Conservation (phyloP, 2,797 vertebrate genomes). For the Rhadinocentrus ornatus region DNA sequence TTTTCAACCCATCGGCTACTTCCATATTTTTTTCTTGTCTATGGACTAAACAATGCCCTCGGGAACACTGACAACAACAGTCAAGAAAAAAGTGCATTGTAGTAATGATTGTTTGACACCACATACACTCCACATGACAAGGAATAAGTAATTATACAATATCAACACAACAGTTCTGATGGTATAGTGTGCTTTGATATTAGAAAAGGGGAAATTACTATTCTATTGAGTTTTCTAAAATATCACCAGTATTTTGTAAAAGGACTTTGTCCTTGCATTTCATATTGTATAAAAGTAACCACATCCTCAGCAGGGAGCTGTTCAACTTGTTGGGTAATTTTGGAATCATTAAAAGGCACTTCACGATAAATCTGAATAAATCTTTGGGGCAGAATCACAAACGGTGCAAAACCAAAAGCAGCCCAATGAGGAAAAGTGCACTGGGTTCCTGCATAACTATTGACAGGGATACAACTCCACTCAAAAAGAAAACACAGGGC, state of each 20-base stretch:
- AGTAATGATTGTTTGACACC: conserved; percentile 21
- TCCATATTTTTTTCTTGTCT: neutral
- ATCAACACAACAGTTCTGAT: conserved; percentile 22
- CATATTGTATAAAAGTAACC: conserved; percentile 20
- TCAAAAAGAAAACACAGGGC: conserved; percentile 66
- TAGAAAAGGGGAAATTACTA: conserved; percentile 5
- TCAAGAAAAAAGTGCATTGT: conserved; percentile 16
- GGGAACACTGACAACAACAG: conserved; percentile 17
- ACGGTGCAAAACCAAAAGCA: conserved; percentile 66
- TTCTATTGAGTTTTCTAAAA: conserved; percentile 17
- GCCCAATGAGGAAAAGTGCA: conserved; percentile 71
- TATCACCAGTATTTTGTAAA: neutral
- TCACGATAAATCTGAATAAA: conserved; percentile 17
- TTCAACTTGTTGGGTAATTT: conserved; percentile 46
- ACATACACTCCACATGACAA: conserved; percentile 27
- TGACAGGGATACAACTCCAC: conserved; percentile 67
- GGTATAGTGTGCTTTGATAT: conserved; percentile 11
- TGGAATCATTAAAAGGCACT: conserved; percentile 79
- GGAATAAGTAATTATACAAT: conserved; percentile 19
- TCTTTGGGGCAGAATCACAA: conserved; percentile 56
- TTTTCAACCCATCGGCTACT: neutral
- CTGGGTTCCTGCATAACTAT: conserved; percentile 71
- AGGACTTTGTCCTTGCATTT: conserved; percentile 23
- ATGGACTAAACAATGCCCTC: conserved; percentile 10
- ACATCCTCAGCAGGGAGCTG: conserved; percentile 17